Conservation (phyloP, 2,888 invertebrate species). For the Epinotia demarniana region DNA sequence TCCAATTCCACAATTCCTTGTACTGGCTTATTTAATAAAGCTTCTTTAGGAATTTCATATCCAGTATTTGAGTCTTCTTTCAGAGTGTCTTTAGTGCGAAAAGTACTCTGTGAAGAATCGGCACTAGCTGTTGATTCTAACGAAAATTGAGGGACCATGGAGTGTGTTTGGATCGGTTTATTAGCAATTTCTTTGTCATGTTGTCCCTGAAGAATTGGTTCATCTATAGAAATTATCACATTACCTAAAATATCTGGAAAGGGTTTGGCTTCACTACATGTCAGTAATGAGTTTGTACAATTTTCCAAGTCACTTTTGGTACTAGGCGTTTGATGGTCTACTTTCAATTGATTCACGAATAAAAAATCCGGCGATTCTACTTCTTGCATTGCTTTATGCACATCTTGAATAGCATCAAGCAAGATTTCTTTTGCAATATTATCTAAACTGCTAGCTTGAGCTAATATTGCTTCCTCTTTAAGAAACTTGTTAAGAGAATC, state of each 20-base stretch:
- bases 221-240: not conserved
- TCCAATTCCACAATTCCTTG: not conserved
- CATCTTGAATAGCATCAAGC: constrained; percentile 35
- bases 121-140: constrained; percentile 40
- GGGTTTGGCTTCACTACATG: constrained; percentile 11
- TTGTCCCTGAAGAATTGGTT: not conserved
- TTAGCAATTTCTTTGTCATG: not conserved
- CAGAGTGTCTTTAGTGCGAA: constrained; percentile 32
- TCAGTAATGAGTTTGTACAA: not conserved
- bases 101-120: constrained; percentile 42
- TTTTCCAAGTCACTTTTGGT: not conserved
- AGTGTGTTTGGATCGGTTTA: not conserved
- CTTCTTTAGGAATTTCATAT: not conserved
- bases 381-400: constrained; percentile 29
- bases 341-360: constrained; percentile 5
- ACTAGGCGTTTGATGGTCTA: not conserved
- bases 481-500: not conserved
- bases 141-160: constrained; percentile 22
- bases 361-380: constrained; percentile 7
- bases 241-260: constrained; percentile 21
- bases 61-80: constrained; percentile 25
- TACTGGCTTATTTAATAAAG: not conserved
- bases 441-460: constrained; percentile 12
- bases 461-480: constrained; percentile 5
- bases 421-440: constrained; percentile 36